phyloP scores from a whole-genome alignment of 2,888 invertebrate genomes.

The Volucella inflata region DNA sequence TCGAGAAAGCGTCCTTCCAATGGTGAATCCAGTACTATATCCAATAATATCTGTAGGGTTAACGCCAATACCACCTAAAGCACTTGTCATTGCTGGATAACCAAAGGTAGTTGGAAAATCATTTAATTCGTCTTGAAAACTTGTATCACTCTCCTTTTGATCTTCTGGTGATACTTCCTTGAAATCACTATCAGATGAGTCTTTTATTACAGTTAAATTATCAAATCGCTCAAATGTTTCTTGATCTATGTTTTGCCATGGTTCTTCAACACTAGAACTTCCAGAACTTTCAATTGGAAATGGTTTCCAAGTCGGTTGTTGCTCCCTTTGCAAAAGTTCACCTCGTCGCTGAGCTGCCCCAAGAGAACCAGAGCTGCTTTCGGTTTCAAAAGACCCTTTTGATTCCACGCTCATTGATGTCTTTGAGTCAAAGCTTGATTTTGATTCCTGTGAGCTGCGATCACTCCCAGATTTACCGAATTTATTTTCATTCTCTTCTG shows the following conservation, averaged over 20 bases:
- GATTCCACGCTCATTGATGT: constrained; percentile 88
- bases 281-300: constrained; percentile 94
- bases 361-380: constrained; percentile 90
- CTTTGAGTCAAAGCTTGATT: constrained; percentile 87
- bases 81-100: constrained; percentile 87
- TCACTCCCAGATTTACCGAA: constrained; percentile 81
- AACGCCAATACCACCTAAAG: constrained; percentile 84
- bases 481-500: constrained; percentile 84
- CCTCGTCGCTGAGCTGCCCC: constrained; percentile 89
- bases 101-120: constrained; percentile 91
- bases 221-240: constrained; percentile 86
- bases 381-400: constrained; percentile 89
- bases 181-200: constrained; percentile 82
- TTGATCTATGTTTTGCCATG: constrained; percentile 90
- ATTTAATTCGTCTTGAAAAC: constrained; percentile 90
- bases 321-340: constrained; percentile 86
- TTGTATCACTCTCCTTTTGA: constrained; percentile 86
- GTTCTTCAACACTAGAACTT: constrained; percentile 93
- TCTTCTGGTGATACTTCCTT: constrained; percentile 85
- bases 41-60: constrained; percentile 88
- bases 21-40: constrained; percentile 89
- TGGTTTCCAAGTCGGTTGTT: constrained; percentile 92
- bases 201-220: constrained; percentile 81
- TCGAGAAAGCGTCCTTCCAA: constrained; percentile 91
- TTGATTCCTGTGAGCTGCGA: constrained; percentile 84